phyloP scores from a whole-genome alignment of 2,113 vertebrate genomes.

The Podarcis cretensis region DNA sequence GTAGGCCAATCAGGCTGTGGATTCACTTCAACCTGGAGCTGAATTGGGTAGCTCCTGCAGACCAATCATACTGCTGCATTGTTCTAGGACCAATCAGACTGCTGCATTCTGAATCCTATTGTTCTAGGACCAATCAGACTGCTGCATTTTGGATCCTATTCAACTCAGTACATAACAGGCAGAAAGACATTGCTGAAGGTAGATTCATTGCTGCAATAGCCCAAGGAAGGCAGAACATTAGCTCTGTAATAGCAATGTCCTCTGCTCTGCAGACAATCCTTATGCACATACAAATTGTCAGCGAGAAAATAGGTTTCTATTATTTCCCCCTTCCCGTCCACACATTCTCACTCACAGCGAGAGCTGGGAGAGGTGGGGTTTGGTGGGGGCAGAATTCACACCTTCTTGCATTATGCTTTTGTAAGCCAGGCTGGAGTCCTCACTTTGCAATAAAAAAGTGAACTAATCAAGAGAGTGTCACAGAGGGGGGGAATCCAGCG shows the following conservation, averaged over 20 bases:
- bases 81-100: too few species aligned
- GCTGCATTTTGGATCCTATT: too few species aligned
- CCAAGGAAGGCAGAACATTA: not conserved
- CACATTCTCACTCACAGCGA: not conserved
- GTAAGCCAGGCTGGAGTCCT: not conserved
- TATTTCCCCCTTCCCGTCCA: not conserved
- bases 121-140: too few species aligned
- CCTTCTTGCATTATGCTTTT: slow-evolving; percentile 11
- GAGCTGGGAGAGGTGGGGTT: not conserved
- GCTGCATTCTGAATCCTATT: too few species aligned
- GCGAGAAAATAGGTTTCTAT: not conserved
- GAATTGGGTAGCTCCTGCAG: too few species aligned
- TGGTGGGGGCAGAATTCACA: slow-evolving; percentile 15
- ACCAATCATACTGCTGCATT: too few species aligned
- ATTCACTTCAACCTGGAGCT: too few species aligned
- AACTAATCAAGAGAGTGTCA: slow-evolving; percentile 30
- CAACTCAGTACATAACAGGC: too few species aligned
- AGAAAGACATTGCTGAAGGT: not conserved
- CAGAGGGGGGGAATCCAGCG: not conserved
- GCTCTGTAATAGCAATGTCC: not conserved
- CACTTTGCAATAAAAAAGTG: slow-evolving; percentile 15
- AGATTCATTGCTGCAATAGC: too few species aligned
- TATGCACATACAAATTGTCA: not conserved
- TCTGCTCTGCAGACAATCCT: not conserved
- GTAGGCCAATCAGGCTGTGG: too few species aligned